These are phyloP conservation scores for Glyphotaelius pellucidus DNA, from an alignment of 2,888 invertebrate genomes.

Conservation along the genomic window DNA sequence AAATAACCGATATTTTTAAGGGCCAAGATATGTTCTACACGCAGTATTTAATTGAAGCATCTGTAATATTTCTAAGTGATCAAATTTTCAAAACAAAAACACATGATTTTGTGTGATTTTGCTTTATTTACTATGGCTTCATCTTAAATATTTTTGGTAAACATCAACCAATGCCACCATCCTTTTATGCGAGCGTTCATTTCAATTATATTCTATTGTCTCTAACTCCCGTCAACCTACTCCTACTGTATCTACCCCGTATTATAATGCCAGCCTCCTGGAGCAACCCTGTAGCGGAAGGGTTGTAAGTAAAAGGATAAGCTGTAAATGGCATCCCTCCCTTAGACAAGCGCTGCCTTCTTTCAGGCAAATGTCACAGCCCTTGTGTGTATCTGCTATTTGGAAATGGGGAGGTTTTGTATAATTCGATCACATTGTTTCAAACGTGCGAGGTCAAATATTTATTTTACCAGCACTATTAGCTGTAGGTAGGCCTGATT, in stretches of 20 bases:
- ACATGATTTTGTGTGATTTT: too few relatives aligned
- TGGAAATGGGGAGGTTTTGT: constrained; percentile 33
- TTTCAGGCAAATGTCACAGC: constrained; percentile 64
- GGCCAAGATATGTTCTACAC: too few relatives aligned
- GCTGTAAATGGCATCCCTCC: constrained; percentile 66
- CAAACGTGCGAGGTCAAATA: neutral
- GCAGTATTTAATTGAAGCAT: too few relatives aligned
- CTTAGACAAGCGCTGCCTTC: constrained; percentile 63
- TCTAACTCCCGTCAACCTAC: neutral
- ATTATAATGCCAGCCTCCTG: constrained; percentile 60
- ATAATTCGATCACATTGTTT: constrained; percentile 28
- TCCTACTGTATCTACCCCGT: constrained; percentile 23
- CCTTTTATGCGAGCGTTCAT: constrained; percentile 8
- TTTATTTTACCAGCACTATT: too few relatives aligned
- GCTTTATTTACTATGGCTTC: too few relatives aligned
- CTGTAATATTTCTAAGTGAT: too few relatives aligned
- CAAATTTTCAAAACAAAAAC: too few relatives aligned
- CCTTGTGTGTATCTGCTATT: constrained; percentile 46
- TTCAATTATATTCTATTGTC: constrained; percentile 28
- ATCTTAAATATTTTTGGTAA: neutral
- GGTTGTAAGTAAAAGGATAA: constrained; percentile 67
- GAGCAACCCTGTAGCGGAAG: constrained; percentile 62
- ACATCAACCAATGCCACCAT: constrained; percentile 6
- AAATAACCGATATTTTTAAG: too few relatives aligned
- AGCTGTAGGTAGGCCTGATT: too few relatives aligned